phyloP scores from a whole-genome alignment of 2,797 vertebrate genomes.

The Craterocephalus amniculus region DNA sequence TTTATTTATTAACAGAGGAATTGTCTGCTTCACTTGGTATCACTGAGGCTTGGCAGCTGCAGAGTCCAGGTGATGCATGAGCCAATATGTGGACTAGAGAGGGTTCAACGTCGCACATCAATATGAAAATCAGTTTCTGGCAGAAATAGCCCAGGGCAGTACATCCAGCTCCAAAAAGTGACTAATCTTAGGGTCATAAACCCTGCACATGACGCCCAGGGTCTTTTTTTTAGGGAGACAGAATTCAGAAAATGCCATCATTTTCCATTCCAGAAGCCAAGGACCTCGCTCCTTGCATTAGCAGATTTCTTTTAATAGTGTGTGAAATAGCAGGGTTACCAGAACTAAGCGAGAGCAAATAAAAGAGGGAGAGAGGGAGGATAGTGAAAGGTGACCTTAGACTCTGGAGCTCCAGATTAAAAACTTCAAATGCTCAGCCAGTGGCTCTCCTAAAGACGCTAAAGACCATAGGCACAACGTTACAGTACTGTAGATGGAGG shows the following conservation, averaged over 20 bases:
- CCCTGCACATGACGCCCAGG: slow-evolving; percentile 74
- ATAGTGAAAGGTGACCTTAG: slow-evolving; percentile 80
- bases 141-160: slow-evolving; percentile 80
- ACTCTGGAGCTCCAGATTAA: slow-evolving; percentile 81
- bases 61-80: slow-evolving; percentile 86
- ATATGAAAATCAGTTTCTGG: slow-evolving; percentile 87
- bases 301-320: slow-evolving; percentile 81
- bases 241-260: slow-evolving; percentile 80
- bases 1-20: slow-evolving; percentile 85
- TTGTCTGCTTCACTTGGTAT: slow-evolving; percentile 82
- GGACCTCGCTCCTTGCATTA: slow-evolving; percentile 75
- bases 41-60: slow-evolving; percentile 83
- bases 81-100: slow-evolving; percentile 84
- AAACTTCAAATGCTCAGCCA: slow-evolving; percentile 80
- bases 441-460: slow-evolving; percentile 75
- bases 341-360: slow-evolving; percentile 79
- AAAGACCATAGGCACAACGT: slow-evolving; percentile 73
- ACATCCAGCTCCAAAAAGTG: slow-evolving; percentile 80
- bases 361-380: slow-evolving; percentile 63
- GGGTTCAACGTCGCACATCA: slow-evolving; percentile 82
- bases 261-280: slow-evolving; percentile 77
- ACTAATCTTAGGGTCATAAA: slow-evolving; percentile 87
- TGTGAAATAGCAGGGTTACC: slow-evolving; percentile 79
- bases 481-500: slow-evolving; percentile 72
- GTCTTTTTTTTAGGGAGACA: slow-evolving; percentile 79